Base-by-base conservation (phyloP, 2,888 invertebrate genomes). In the Pollenia angustigena region DNA sequence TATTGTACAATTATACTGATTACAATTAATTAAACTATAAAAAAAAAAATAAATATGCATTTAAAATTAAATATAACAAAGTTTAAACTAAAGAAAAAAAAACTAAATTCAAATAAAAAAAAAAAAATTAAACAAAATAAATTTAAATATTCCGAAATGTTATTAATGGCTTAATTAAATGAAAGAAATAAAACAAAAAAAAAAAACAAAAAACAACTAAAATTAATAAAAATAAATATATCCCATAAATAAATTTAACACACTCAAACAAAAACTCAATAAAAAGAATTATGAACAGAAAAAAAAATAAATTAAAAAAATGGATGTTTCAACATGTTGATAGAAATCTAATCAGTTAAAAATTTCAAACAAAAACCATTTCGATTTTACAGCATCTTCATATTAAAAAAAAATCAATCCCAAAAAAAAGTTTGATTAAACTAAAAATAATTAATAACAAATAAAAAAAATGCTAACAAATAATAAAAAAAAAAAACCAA, bases 151-250 rank as follows among this genome's bases (percentile, higher is more conserved):
- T 84, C 50, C 69, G 62, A 86, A 84, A 81, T 84, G 87, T 87
- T 87, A 84, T 84, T 87, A 84, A 87, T 81, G 81, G 87, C 87
- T 87, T 87, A 84, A 81, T 84, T 84, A 78, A 81, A 68, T 68
- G 80, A 84, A 79, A 12, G 40, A 79, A 71, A 54, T 18, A 78
- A 69, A 50, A 10, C 69, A 23, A 23, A 23, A 23, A 23, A 23
- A 23, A 78, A 2, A 69, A 48, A 23, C 32, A 48, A 72, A 72
- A 76, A 42, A 81, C 23, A 78, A 32, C 1, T 4, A 75, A 81
- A 44, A 75, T 23, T n/a, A 72, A 44, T 11, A 56, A 68, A 58
- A 16, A 4, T 40, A 72, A 81, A 74, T 54, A 81, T 68, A 81
- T 1, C 44, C 42, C 62, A 44, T 10, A 18, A 69, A 68, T 58